These are phyloP conservation scores for Gnathonemus longibarbis DNA, from an alignment of 2,113 vertebrate genomes.

Conservation along the genomic window DNA sequence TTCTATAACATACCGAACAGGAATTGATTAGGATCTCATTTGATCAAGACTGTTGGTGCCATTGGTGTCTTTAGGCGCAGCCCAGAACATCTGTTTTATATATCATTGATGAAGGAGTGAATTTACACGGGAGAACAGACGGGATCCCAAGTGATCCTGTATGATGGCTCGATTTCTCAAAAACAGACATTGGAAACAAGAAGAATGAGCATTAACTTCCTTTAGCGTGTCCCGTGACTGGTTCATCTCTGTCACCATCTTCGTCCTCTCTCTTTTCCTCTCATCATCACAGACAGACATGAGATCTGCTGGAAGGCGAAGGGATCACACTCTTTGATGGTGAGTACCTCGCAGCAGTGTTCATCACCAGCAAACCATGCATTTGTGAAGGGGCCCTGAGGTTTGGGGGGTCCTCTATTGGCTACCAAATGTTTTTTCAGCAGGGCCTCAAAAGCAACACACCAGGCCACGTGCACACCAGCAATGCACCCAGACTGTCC, in stretches of 20 bases:
- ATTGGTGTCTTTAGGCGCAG: neutral
- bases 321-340: neutral
- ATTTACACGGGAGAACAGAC: neutral
- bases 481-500: neutral
- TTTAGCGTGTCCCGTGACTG: neutral
- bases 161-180: neutral
- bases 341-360: neutral
- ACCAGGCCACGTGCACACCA: neutral
- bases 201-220: neutral
- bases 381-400: neutral
- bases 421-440: neutral
- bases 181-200: neutral
- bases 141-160: neutral
- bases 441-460: neutral
- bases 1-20: neutral
- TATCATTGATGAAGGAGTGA: neutral
- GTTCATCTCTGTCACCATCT: neutral
- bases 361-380: neutral
- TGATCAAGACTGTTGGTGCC: neutral
- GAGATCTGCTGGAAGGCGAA: neutral
- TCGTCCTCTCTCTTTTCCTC: neutral
- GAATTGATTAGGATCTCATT: neutral
- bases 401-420: neutral
- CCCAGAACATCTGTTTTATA: neutral
- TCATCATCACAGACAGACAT: neutral